Evolutionary conservation across 2,888 invertebrate genomes (phyloP), one percentile per base, ranked within the genome.

Genomic region (Himalopsyche tibetana): DNA sequence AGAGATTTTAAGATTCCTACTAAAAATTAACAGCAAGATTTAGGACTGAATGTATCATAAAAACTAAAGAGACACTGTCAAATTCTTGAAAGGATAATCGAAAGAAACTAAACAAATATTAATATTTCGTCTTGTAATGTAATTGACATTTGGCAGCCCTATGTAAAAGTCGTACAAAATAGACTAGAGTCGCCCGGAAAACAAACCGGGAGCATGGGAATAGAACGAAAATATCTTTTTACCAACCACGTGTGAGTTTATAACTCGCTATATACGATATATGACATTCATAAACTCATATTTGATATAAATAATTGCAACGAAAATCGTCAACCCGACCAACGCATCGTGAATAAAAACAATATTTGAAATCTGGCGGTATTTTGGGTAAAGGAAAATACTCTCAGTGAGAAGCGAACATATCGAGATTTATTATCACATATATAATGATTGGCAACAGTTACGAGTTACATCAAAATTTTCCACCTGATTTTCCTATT

Each of bases 171-270:
- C 74, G 74, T 74, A 36, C 74, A 74, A 74, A 74, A 74, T 74
- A 74, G 74, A 74, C 74, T 15, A 74, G 63, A 63, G 74, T 74
- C 19, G 74, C 74, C 74, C 74, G 74, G 74, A 74, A 63, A 80
- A 51, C 80, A 51, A 80, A 80, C 51, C 80, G 84, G 85, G 82
- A 85, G 82, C 81, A 40, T 12, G 63, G 55, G 28, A 80, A 42
- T 80, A 80, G 79, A 82, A 85, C 82, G 12, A 85, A 85, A 85
- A 85, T 85, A 85, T 63, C 82, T 55, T 69, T 45, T 55, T 80
- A 80, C 80, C 17, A 80, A 80, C 80, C 80, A 80, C 80, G 80
- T 80, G 80, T 80, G 74, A 36, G 74, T 74, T 74, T 74, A 74
- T 36, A 74, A 38, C 74, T 74, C 28, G 74, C 36, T 74, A 12